Conservation (phyloP, 2,113 vertebrate species). For the Synchiropus splendidus region DNA sequence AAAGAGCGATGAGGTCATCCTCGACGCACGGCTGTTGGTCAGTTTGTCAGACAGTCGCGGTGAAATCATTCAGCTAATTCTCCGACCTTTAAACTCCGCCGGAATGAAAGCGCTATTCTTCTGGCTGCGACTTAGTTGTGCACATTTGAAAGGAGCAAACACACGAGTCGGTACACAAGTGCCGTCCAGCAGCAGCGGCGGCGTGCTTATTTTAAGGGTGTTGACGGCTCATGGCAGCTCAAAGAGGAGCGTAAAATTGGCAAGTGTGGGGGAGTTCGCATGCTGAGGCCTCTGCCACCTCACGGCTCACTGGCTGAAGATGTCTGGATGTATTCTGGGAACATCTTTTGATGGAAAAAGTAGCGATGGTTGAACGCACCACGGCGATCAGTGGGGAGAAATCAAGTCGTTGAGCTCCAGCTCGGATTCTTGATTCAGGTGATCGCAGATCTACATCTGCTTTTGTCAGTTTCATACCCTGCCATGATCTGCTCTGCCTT, state of each 20-base stretch:
- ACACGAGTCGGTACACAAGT: constrained; percentile 33
- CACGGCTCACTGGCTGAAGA: constrained; percentile 67
- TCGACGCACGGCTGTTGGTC: constrained; percentile 16
- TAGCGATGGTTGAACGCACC: no score
- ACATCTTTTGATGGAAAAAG: constrained; percentile 62
- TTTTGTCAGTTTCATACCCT: no score
- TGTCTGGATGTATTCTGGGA: constrained; percentile 74
- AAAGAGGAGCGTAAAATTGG: constrained; percentile 63
- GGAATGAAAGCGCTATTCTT: no score
- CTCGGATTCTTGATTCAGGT: no score
- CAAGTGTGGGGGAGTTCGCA: constrained; percentile 62
- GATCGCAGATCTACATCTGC: no score
- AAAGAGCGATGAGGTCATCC: constrained; percentile 23
- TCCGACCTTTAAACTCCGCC: no score
- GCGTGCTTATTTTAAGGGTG: constrained; percentile 58
- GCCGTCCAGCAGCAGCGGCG: constrained; percentile 34
- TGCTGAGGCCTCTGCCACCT: constrained; percentile 63
- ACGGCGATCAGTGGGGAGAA: no score
- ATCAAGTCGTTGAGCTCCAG: no score
- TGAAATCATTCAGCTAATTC: no score
- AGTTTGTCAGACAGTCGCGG: constrained; percentile 8
- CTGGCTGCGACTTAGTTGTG: no score
- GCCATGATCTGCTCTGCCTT: no score
- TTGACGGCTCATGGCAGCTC: constrained; percentile 59
- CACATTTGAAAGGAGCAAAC: constrained; percentile 6